Evolutionary conservation across 2,888 invertebrate species (phyloP).

Genomic region (Temnothorax ravouxi): DNA sequence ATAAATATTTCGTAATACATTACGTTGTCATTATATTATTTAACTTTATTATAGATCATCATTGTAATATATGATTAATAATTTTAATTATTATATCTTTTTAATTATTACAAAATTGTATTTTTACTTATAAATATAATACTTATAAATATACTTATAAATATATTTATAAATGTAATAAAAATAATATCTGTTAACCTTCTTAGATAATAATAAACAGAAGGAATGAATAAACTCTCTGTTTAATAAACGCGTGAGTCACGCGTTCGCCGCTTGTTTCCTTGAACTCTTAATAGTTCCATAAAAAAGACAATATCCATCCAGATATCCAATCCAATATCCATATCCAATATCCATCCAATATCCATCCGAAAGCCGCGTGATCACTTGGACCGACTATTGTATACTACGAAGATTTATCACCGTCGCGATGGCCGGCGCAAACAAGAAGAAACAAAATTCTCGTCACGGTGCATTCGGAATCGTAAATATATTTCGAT

Average conservation of each 20-base stretch:
- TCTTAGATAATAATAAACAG: neutral
- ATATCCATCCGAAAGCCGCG: neutral
- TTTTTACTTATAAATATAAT: neutral
- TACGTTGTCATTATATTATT: neutral
- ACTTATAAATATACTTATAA: no score
- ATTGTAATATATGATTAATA: neutral
- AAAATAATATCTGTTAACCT: neutral
- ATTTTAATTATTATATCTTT: no score
- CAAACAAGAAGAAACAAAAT: constrained; percentile 30
- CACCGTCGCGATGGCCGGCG: constrained; percentile 14
- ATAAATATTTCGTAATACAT: neutral
- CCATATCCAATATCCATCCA: no score
- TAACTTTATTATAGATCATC: neutral
- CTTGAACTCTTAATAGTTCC: neutral
- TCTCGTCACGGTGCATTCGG: constrained; percentile 39
- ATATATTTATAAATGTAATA: no score
- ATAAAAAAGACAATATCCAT: constrained; percentile 9
- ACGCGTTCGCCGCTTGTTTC: neutral
- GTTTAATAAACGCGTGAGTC: constrained; percentile 15
- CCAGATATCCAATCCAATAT: no score
- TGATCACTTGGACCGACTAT: constrained; percentile 59
- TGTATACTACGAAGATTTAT: constrained; percentile 66
- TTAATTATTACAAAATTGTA: neutral
- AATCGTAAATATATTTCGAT: constrained; percentile 62
- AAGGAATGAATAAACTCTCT: constrained; percentile 4